Base-by-base conservation (phyloP, 2,113 vertebrate species). In the Dinomys branickii region DNA sequence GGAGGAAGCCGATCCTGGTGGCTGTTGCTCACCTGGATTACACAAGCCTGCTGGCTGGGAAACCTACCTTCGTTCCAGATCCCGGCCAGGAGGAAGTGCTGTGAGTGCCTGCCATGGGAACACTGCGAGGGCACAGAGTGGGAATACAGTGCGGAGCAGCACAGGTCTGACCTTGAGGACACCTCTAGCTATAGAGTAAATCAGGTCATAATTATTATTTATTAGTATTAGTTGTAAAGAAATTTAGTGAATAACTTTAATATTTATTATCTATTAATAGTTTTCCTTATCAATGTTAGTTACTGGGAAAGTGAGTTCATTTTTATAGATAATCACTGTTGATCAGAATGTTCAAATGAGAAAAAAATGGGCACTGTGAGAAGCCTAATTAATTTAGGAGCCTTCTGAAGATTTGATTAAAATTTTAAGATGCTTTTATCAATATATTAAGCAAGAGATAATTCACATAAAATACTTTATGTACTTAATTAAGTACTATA, bases 261-360 rank as follows among this genome's bases (percentile, higher is more conserved):
- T 77, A 47, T 77, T 77, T 77, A 16, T 77, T 77, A 77, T 24
- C 44, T 47, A 47, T 47, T 47, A 30, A 75, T 26, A 75, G 8
- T 75, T 75, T 75, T 71, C 41, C 4, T 75, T 75, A 75, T 73
- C 41, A 41, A 75, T 75, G 41, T 44, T 75, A 44, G n/a, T 71
- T 22, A 71, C 28, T 7, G 75, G 75, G 26, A 50, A 50, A 78
- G 44, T 56, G 52, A 84, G 24, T 80, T 41, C 28, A 41, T 90
- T 69, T 82, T 88, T 88, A 47, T 88, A 82, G 56, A 58, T 71
- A 47, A 81, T 65, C 38, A 24, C 41, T 65, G 38, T 67, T 69
- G 41, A 94, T 16, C 52, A 63, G 69, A 91, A 26, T 69, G n/a
- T 86, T 89, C 67, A 93, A 91, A 78, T 47, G 47, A 92, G 3